Base-by-base conservation (phyloP, 1,140 invertebrate species). In the Leucophenga varia region DNA sequence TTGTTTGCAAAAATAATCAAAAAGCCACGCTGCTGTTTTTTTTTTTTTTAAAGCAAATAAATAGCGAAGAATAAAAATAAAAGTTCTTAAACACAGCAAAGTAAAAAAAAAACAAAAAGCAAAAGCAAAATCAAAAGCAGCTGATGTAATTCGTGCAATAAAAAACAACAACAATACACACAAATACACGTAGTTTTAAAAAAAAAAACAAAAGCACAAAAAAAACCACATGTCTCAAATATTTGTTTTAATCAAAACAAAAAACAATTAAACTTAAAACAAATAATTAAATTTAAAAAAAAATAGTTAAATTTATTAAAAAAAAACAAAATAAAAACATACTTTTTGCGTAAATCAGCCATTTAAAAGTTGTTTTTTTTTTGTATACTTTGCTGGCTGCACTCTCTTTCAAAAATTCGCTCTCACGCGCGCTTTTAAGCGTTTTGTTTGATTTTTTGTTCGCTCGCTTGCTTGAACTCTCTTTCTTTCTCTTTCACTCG, bases 251-350 rank as follows among this genome's bases (percentile, higher is more conserved):
- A 28, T 7, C 6, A 7, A 12, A 28, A 12, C 25, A 28, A 28
- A 28, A 6, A 7, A 12, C 25, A 28, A 12, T 12, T 7, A 28
- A 28, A 28, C 25, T 6, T 7, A 28, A 28, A 12, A 28, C 6
- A 12, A 28, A 28, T 7, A 6, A 7, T 6, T 12, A 28, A 28
- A 6, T 7, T 6, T 12, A 28, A 28, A 28, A 28, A 6, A 12
- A 34, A 34, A 14, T n/a, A n/a, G 12, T n/a, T n/a, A n/a, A 52
- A 20, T 45, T 49, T 45, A 55, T 52, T 44, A 52, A 47, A 55
- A 44, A 52, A 55, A 54, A 55, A 28, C 35, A 28, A 28, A 28
- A 7, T 7, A 28, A 28, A 28, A 28, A 12, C 25, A 28, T 28
- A 12, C 25, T 28, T 28, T 28, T 12, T 7, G 25, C 6, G 12